phyloP scores from a whole-genome alignment of 2,113 vertebrate species.

The Mobula birostris region DNA sequence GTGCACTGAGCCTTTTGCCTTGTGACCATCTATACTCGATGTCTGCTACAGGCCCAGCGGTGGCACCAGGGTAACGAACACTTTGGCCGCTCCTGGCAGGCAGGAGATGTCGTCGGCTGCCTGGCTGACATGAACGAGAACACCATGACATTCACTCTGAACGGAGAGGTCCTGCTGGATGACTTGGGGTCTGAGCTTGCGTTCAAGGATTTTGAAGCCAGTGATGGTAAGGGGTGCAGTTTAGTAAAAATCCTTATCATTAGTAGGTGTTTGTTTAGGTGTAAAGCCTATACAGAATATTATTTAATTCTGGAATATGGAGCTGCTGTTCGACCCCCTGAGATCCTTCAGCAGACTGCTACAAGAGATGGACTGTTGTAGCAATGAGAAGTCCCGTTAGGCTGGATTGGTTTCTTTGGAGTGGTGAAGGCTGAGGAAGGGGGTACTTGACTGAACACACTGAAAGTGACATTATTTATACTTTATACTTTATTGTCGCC shows the following conservation, averaged over 20 bases:
- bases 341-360: too few relatives aligned
- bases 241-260: background rate
- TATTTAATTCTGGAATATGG: too few relatives aligned
- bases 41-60: constrained; percentile 70
- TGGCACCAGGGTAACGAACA: constrained; percentile 96
- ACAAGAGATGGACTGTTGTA: too few relatives aligned
- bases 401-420: too few relatives aligned
- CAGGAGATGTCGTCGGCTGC: constrained; percentile 83
- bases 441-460: too few relatives aligned
- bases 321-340: too few relatives aligned
- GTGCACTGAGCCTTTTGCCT: background rate
- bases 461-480: too few relatives aligned
- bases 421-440: too few relatives aligned
- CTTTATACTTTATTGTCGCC: too few relatives aligned
- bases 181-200: constrained; percentile 90
- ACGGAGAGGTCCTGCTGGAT: constrained; percentile 87
- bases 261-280: too few relatives aligned
- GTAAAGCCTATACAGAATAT: too few relatives aligned
- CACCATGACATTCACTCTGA: constrained; percentile 92
- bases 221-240: constrained; percentile 65
- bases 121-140: constrained; percentile 92
- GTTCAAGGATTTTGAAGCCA: constrained; percentile 86
- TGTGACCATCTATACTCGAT: background rate
- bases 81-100: constrained; percentile 83
- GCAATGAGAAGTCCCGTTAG: too few relatives aligned